Evolutionary conservation across 2,888 invertebrate species (phyloP), one percentile per base, ranked within the genome.

Genomic region (Lasioglossum calceatum): DNA sequence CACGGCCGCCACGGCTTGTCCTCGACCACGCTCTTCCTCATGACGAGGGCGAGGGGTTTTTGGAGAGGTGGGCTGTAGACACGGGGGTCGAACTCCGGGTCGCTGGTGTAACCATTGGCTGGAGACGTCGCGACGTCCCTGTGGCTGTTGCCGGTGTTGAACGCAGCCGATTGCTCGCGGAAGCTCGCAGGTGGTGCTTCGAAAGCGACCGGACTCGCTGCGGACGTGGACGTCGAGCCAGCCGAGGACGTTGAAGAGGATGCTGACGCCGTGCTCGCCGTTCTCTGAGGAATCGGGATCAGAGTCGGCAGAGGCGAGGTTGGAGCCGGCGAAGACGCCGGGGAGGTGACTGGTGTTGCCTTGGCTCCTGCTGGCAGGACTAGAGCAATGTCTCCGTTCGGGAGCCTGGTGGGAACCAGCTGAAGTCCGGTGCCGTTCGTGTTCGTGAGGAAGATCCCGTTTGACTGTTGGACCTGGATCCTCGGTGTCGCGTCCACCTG

Each of bases 1-100:
- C 98, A 98, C 4, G 98, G 98, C 93, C 98, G 96, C 98, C 98
- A 98, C 44, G 97, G 97, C 93, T 97, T 97, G 72, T 97, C 97
- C 93, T 97, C 97, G 86, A 94, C 91, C 2, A 96, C 95, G 86
- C 92, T 96, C 96, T 96, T 97, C 93, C 97, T 97, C 92, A 97
- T 97, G 32, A 98, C 98, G 90, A 98, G 95, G 7, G 98, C 97
- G 50, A 98, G 95, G 0, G 98, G 98, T 77, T 96, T 96, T 88
- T 96, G 96, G 72, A 95, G 93, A 2, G 96, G 95, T 23, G 96
- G 95, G 85, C 95, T 95, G 92, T 95, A 95, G 50, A 95, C 94
- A 44, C 95, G 92, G 12, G 95, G 93, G 78, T 95, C 94, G 90
- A 93, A 92, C 83, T 94, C 94, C 78, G 91, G 93, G 27, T 95